phyloP scores from a whole-genome alignment of 2,888 invertebrate species.

The Agriopis leucophaearia region DNA sequence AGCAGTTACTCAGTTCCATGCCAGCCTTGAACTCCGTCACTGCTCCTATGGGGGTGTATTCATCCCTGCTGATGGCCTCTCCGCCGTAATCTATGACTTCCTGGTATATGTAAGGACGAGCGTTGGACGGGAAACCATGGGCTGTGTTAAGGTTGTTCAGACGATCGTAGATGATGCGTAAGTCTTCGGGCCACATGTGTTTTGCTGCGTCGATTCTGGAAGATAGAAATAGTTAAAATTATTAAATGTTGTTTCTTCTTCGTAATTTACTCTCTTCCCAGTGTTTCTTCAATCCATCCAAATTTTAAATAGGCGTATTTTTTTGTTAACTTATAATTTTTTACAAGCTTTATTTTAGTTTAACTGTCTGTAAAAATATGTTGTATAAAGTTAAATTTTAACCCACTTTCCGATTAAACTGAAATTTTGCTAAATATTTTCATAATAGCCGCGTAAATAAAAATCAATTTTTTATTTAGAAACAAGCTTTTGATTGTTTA shows the following conservation, averaged over 20 bases:
- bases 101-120: slow-evolving; percentile 90
- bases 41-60: slow-evolving; percentile 85
- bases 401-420: no score
- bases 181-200: slow-evolving; percentile 92
- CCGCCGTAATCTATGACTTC: slow-evolving; percentile 91
- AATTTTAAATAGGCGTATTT: no score
- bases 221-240: not conserved
- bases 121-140: slow-evolving; percentile 87
- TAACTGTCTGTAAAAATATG: no score
- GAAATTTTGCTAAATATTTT: no score
- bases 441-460: no score
- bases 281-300: no score
- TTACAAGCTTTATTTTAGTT: no score
- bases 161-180: slow-evolving; percentile 88
- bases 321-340: no score
- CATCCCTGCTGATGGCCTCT: slow-evolving; percentile 80
- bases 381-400: no score
- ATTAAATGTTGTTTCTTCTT: not conserved
- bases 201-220: slow-evolving; percentile 91
- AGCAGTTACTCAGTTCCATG: slow-evolving; percentile 73
- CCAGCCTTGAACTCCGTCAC: slow-evolving; percentile 90
- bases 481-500: no score
- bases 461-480: no score
- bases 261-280: not conserved
- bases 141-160: slow-evolving; percentile 87